Conservation (phyloP, 2,797 vertebrate species). For the Micromesistius poutassou region DNA sequence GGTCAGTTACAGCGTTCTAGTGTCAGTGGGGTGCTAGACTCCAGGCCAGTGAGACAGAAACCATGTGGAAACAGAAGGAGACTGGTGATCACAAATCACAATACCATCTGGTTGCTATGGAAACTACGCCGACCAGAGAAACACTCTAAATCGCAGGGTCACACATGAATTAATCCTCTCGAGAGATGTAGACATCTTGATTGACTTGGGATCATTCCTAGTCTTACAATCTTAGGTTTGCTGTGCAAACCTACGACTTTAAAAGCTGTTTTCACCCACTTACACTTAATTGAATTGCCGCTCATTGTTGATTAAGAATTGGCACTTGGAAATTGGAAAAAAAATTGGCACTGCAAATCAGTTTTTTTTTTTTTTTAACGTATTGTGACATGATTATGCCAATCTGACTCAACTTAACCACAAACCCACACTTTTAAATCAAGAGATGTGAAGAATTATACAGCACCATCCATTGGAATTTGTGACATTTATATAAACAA, state of each 20-base stretch:
- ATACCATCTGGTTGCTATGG: conserved; percentile 1
- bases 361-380: not conserved
- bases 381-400: not conserved
- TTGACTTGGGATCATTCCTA: not conserved
- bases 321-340: not conserved
- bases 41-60: not conserved
- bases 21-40: not conserved
- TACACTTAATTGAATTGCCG: not conserved
- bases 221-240: not conserved
- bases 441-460: not conserved
- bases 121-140: not conserved
- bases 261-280: not conserved
- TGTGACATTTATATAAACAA: not conserved
- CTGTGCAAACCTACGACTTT: not conserved
- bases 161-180: not conserved
- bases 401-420: not conserved
- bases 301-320: not conserved
- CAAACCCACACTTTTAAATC: not conserved
- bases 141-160: not conserved
- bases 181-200: not conserved
- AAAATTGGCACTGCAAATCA: not conserved
- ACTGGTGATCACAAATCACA: not conserved
- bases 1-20: not conserved
- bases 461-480: not conserved
- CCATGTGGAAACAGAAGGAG: not conserved